Percentiles rank a stretch among this genome's conserved stretches.
Conservation (phyloP, 2,888 invertebrate genomes). For the Heliconius charithonia region DNA sequence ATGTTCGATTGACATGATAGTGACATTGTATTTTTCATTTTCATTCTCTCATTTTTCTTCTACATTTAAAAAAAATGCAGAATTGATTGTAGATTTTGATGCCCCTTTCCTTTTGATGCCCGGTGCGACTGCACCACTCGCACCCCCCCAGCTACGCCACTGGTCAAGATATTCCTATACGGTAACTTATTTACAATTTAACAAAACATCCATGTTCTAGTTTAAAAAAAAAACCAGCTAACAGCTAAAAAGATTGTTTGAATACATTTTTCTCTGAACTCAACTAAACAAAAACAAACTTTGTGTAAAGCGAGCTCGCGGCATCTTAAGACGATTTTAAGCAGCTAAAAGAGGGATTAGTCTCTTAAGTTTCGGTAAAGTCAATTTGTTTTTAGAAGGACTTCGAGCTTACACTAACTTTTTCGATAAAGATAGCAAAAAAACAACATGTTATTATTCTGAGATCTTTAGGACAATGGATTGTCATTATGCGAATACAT, state of each 20-base stretch:
- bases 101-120: too few species aligned
- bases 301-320: conserved; percentile 18
- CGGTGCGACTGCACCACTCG: too few species aligned
- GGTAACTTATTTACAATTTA: background rate
- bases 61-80: too few species aligned
- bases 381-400: conserved; percentile 31
- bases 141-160: too few species aligned
- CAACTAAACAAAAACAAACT: conserved; percentile 32
- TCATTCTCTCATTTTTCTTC: too few species aligned
- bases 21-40: too few species aligned
- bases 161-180: too few species aligned
- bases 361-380: conserved; percentile 36
- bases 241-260: background rate
- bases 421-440: background rate
- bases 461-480: background rate
- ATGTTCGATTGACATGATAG: too few species aligned
- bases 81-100: too few species aligned
- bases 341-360: conserved; percentile 39
- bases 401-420: conserved; percentile 9
- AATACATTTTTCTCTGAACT: conserved; percentile 20
- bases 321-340: conserved; percentile 35
- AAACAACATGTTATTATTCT: background rate
- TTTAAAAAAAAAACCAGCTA: background rate
- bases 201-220: background rate
- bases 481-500: too few species aligned